Evolutionary conservation across 1,140 invertebrate species (phyloP).

Genomic region (Bombus pascuorum): DNA sequence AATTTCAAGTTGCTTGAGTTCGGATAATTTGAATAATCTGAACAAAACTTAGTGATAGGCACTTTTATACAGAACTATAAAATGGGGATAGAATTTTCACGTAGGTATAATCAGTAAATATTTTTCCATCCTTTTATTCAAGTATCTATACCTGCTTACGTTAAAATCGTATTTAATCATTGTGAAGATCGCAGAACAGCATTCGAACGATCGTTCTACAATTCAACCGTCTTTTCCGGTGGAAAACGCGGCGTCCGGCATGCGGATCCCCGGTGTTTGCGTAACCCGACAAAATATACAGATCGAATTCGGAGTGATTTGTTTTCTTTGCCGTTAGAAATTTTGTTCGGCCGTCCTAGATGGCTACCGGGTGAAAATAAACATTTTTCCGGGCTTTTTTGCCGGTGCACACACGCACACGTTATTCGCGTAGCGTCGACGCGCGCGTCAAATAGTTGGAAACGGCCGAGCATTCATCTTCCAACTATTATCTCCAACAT

Average conservation of each 20-base stretch:
- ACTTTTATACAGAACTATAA: no score
- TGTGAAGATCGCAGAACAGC: neutral
- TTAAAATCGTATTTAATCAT: neutral
- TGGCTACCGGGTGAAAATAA: constrained; percentile 45
- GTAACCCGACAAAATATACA: constrained; percentile 65
- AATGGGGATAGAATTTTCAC: no score
- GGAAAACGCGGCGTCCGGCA: constrained; percentile 25
- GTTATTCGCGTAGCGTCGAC: constrained; percentile 20
- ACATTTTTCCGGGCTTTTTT: constrained; percentile 52
- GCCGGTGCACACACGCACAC: neutral
- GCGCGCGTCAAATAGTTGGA: constrained; percentile 53
- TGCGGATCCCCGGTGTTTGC: constrained; percentile 56
- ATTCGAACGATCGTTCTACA: neutral
- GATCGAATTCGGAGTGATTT: constrained; percentile 63
- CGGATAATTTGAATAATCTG: no score
- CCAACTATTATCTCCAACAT: constrained; percentile 66
- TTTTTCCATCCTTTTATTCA: no score
- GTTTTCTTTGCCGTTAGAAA: constrained; percentile 67
- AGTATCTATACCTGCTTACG: no score
- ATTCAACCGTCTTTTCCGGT: neutral
- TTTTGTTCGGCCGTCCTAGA: constrained; percentile 47
- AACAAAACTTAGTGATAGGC: no score
- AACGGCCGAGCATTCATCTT: constrained; percentile 61
- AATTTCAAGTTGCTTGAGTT: no score
- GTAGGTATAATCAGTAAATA: no score